Conservation (phyloP, 2,113 vertebrate genomes). For the Solenodon paradoxus region DNA sequence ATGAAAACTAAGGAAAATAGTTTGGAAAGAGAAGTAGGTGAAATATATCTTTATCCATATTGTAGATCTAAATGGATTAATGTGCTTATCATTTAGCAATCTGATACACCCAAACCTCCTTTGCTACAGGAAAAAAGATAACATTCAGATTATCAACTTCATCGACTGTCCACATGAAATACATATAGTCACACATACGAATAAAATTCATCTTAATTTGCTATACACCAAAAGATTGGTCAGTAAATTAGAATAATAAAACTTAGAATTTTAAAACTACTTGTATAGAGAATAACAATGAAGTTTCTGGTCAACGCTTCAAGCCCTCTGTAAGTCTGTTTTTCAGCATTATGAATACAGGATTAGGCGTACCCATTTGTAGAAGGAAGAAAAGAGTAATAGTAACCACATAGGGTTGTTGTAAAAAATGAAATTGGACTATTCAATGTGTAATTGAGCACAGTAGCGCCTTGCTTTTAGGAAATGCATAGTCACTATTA, state of each 20-base stretch:
- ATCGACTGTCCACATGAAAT: background rate
- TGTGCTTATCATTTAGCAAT: background rate
- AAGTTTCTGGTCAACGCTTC: background rate
- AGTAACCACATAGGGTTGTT: background rate
- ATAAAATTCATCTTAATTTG: background rate
- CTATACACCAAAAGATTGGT: background rate
- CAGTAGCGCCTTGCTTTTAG: background rate
- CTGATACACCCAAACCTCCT: background rate
- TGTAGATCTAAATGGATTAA: background rate
- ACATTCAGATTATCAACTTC: background rate
- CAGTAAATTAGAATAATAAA: slow-evolving; percentile 23
- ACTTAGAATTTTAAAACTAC: background rate
- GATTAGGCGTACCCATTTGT: background rate
- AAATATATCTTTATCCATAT: background rate
- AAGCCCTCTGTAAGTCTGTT: background rate
- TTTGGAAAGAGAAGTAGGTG: background rate
- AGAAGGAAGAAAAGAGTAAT: background rate
- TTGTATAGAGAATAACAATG: background rate
- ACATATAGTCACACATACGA: background rate
- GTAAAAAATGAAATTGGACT: background rate
- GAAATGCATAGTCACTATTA: background rate
- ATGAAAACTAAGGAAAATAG: background rate
- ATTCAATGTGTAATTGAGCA: background rate
- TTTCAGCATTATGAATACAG: background rate
- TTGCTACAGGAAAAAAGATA: background rate